Evolutionary conservation across 2,888 invertebrate species (phyloP), one percentile per base, ranked within the genome.

Genomic region (Drosophila quinaria): DNA sequence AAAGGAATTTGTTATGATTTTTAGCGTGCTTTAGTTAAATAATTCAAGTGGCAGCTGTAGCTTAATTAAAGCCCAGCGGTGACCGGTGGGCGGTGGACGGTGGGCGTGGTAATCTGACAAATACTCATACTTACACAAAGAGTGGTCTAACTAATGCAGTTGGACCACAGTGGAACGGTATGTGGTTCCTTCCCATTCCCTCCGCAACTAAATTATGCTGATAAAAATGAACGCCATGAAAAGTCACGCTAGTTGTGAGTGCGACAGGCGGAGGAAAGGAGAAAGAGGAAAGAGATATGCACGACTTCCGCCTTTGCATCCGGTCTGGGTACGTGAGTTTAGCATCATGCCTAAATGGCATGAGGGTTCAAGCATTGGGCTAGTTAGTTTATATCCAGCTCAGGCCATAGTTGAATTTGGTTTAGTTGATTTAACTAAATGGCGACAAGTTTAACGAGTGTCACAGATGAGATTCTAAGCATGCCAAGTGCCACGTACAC

Each of bases 371-470:
- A 41, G 54, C 46, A 29, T 42, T 37, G 49, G 9, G 51, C 25
- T 51, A 55, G 55, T 51, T 51, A 55, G 55, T 51, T 47, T 51
- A 39, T 50, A 49, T 6, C 33, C 50, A 42, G 61, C 46, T 13
- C 29, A 22, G 50, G 33, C 13, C 52, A 46, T 15, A 70, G 78
- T 68, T 75, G 72, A 74, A 58, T 78, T 78, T 46, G 67, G 67
- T 82, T 88, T 87, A 82, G 86, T 87, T 87, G 86, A 87, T 88
- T 88, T 84, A 87, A 88, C 86, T 87, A 87, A 87, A 88, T 87
- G 89, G 84, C 87, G 86, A 87, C 86, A 87, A 82, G 86, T 88
- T 88, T 74, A 88, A 87, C 86, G 82, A 88, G 86, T 87, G 86
- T 88, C 89, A 72, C 84, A 88, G 81, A 86, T 87, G 86, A 84